These are phyloP conservation scores for Aeoliscus strigatus DNA, from an alignment of 2,797 vertebrate species.

Conservation along the genomic window DNA sequence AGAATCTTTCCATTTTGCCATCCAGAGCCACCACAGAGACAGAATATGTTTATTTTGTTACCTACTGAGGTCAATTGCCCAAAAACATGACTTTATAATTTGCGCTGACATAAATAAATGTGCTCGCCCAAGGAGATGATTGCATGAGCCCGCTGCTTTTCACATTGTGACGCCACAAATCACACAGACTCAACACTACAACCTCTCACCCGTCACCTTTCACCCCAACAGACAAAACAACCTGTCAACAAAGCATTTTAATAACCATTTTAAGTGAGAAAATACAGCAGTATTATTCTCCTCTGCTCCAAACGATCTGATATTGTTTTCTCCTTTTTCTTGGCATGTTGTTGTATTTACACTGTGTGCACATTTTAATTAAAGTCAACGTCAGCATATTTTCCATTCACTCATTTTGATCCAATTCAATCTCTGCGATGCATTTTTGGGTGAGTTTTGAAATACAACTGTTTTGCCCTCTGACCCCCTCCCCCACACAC, in stretches of 20 bases:
- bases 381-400: no score
- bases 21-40: not conserved
- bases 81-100: constrained; percentile 8
- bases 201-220: constrained; percentile 48
- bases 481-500: constrained; percentile 3
- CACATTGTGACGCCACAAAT: constrained; percentile 54
- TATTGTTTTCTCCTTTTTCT: no score
- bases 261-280: constrained; percentile 33
- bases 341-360: no score
- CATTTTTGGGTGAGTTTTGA: constrained; percentile 13
- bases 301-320: not conserved
- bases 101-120: constrained; percentile 20
- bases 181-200: constrained; percentile 43
- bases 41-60: not conserved
- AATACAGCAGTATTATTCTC: not conserved
- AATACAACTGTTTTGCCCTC: constrained; percentile 13
- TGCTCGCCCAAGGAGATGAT: constrained; percentile 9
- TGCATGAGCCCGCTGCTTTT: constrained; percentile 39
- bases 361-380: no score
- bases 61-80: not conserved
- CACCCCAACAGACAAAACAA: constrained; percentile 37
- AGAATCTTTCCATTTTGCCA: not conserved
- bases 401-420: no score
- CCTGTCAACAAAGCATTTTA: constrained; percentile 39
- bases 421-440: not conserved